Evolutionary conservation across 2,888 invertebrate species (phyloP), one percentile per base, ranked within the genome.

Genomic region (Athrips mouffetella): DNA sequence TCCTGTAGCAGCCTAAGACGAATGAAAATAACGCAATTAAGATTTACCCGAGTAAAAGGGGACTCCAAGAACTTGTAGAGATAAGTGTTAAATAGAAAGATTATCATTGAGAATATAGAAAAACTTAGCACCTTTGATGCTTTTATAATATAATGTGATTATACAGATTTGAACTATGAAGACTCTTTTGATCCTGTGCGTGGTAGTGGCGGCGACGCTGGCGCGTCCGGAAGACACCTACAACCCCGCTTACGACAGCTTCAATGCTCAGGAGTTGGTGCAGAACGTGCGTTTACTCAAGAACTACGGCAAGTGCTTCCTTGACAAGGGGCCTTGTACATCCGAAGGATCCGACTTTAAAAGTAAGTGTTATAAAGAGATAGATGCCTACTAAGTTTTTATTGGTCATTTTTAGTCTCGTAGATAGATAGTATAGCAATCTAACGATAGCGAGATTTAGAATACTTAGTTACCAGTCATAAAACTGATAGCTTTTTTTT

Each of bases 261-360:
- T 95, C 60, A 89, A 94, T 63, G 75, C 92, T 27, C 89, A 93
- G 25, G 89, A 91, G 61, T 84, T 94, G 60, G 80, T 93, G 0
- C 75, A 65, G 0, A 94, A 92, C 67, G 79, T 89, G 2, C 90
- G 94, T 16, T 78, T 94, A 21, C 80, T 94, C 4, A 91, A 90
- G 60, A 91, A 89, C 65, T 94, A 94, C 61, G 87, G 91, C 20
- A 91, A 92, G 40, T 95, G 95, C 66, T 86, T 94, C 67, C 78
- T 94, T 53, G 89, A 84, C 3, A 66, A 83, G 44, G 92, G 91
- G 15, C 91, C 90, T 2, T 94, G 94, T 73, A 93, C 93, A 0
- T 72, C 92, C 15, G 94, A 94, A 65, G 94, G 91, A 50, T 73
- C 80, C 30, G 92, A 92, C 72, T 88, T 94, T 8, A 94, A 92